phyloP scores from a whole-genome alignment of 2,888 invertebrate genomes.

The Meta bourneti region DNA sequence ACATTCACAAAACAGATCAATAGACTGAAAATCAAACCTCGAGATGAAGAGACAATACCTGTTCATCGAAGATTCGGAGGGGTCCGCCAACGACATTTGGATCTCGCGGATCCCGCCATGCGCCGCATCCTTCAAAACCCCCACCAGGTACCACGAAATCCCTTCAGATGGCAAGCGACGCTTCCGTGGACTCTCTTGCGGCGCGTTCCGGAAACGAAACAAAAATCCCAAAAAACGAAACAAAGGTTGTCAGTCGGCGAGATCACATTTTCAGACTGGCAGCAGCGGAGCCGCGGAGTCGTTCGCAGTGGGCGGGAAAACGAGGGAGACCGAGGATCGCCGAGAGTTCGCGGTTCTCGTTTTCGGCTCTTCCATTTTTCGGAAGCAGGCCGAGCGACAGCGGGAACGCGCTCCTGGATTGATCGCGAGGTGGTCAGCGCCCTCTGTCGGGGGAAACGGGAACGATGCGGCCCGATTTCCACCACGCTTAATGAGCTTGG shows the following conservation, averaged over 20 bases:
- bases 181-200: not conserved
- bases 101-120: constrained; percentile 48
- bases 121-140: constrained; percentile 20
- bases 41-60: not conserved
- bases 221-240: not conserved
- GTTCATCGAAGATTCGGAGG: not conserved
- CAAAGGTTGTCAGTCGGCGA: constrained; percentile 12
- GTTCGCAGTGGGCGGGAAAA: constrained; percentile 24
- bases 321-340: not conserved
- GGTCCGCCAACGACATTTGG: constrained; percentile 1
- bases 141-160: constrained; percentile 9
- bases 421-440: constrained; percentile 33
- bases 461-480: not conserved
- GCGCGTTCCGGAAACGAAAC: not conserved
- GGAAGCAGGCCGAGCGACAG: constrained; percentile 51
- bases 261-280: constrained; percentile 6
- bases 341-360: constrained; percentile 31
- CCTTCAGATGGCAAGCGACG: not conserved
- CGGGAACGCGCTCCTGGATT: constrained; percentile 40
- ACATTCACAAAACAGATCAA: not conserved
- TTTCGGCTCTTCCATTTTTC: constrained; percentile 64
- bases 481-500: too few relatives aligned
- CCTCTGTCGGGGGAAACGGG: constrained; percentile 41
- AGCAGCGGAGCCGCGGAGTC: not conserved
- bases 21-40: not conserved